Base-by-base conservation (phyloP, 2,797 vertebrate species). In the Okamejei kenojei region DNA sequence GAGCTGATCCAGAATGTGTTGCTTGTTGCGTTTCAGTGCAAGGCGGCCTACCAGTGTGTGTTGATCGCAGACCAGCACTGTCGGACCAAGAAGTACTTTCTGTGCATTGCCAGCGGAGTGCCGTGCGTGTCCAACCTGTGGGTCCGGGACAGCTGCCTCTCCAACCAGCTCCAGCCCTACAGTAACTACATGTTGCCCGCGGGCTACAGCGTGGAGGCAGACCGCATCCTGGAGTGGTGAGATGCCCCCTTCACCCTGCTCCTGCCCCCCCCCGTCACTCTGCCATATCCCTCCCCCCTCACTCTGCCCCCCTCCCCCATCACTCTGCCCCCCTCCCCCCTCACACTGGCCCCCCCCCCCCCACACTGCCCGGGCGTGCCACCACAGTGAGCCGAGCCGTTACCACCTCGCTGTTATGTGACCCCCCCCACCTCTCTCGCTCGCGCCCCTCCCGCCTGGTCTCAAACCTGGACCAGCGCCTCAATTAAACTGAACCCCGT, bases 11-110 rank as follows among this genome's bases (percentile, higher is more conserved):
- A 54, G 45, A 54, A 54, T 54, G 3, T 35, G 84, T 35, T 15
- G 1, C n/a, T 17, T 63, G 82, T 17, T 65, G 58, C 63, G 61
- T 74, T 92, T 81, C 94, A 99, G 99, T 99, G 98, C 94, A 98
- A 97, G 35, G 98, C 98, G 0, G 98, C 98, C 0, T 99, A 98
- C 94, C 98, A 98, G 96, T 99, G 98, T 95, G 97, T 99, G 80
- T 96, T 99, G 93, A 98, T 99, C 26, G 98, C 98, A 0, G 99
- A 99, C 95, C 98, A 98, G 95, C 98, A 98, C 54, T 99, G 99
- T 94, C 97, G 97, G 21, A 99, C 98, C 91, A 97, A 97, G 95
- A 98, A 98, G 94, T 99, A 99, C 95, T 95, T 99, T 95, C 96
- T 99, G 96, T 99, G 98, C 95, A 95, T 99, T 96, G 98, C 98